A percentile compares a stretch with the other conserved stretches of the same genome.
Evolutionary conservation across 2,113 vertebrate genomes (phyloP).

Genomic region (Vimba vimba): DNA sequence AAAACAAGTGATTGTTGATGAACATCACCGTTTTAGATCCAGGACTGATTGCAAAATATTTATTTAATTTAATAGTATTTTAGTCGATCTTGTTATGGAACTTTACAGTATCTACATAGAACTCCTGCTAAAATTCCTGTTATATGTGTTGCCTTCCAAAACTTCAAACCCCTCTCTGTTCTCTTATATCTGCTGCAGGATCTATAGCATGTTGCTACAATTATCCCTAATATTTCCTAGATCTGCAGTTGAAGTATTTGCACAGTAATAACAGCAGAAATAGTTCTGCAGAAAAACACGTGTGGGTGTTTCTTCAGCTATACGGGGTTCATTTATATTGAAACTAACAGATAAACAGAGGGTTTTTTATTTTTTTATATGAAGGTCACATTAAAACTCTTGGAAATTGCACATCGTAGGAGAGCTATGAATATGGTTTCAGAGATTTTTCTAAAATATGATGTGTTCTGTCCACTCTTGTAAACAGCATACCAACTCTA

Average conservation of each 20-base stretch:
- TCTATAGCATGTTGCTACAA: slow-evolving; percentile 7
- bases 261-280: not conserved
- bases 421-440: not conserved
- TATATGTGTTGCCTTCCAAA: not conserved
- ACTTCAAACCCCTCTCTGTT: not conserved
- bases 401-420: not conserved
- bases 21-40: not conserved
- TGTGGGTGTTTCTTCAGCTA: slow-evolving; percentile 14
- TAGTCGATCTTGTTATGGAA: not conserved
- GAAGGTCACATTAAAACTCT: not conserved
- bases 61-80: not conserved
- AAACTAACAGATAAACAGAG: not conserved
- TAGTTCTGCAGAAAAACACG: not conserved
- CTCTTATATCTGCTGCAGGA: not conserved
- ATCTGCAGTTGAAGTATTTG: slow-evolving; percentile 5
- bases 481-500: not conserved
- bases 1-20: not conserved
- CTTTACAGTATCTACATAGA: not conserved
- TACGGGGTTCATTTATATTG: not conserved
- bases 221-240: not conserved
- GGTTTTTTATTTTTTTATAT: not conserved
- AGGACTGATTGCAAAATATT: not conserved
- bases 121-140: not conserved
- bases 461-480: not conserved
- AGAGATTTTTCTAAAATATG: not conserved